Evolutionary conservation across 1,140 invertebrate genomes (phyloP).

Genomic region (Drosophila pallidifrons): DNA sequence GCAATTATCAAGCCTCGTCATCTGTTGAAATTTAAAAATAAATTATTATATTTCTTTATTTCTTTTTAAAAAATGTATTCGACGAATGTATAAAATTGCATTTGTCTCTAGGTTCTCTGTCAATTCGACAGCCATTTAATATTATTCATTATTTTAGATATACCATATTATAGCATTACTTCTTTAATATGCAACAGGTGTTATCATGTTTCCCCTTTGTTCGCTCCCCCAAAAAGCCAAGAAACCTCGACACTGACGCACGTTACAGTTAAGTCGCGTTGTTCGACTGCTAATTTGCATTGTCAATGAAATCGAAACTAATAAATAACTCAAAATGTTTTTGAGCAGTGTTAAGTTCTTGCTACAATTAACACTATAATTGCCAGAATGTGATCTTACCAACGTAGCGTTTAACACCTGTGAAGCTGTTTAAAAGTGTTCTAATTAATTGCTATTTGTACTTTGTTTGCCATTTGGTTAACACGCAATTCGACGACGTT

Average conservation of each 20-base stretch:
- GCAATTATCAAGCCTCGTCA: too few species aligned
- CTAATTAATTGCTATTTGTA: conserved; percentile 45
- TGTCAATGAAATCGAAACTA: conserved; percentile 57
- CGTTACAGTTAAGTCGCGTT: conserved; percentile 64
- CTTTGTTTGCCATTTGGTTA: conserved; percentile 46
- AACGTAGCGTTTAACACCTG: conserved; percentile 28
- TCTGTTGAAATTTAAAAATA: too few species aligned
- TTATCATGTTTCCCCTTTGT: conserved; percentile 7
- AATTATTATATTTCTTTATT: too few species aligned
- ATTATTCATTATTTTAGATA: not conserved
- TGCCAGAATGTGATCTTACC: conserved; percentile 1
- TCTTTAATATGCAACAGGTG: conserved; percentile 44
- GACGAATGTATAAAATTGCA: not conserved
- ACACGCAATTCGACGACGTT: conserved; percentile 4
- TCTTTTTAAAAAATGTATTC: too few species aligned
- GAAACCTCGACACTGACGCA: conserved; percentile 53
- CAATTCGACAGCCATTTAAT: not conserved
- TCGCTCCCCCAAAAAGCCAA: conserved; percentile 15
- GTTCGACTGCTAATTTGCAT: conserved; percentile 58
- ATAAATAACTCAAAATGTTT: conserved; percentile 46
- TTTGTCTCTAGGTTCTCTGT: not conserved
- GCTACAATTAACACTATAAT: conserved; percentile 23
- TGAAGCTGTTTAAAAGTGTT: conserved; percentile 22
- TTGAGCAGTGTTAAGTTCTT: not conserved
- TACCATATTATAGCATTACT: not conserved